Conservation (phyloP, 2,113 vertebrate genomes). For the Leptodactylus fuscus region DNA sequence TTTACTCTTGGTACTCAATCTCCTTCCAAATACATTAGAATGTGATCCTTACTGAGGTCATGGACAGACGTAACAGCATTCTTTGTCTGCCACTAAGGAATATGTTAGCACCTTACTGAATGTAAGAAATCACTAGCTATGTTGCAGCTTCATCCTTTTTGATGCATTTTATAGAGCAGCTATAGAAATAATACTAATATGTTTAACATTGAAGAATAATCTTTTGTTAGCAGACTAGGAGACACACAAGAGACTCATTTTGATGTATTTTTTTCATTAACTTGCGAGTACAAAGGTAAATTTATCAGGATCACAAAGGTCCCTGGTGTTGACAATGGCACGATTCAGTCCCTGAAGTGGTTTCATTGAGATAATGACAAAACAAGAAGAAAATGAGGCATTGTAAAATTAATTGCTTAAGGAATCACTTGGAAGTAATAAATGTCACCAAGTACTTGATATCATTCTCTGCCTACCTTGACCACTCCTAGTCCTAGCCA, state of each 20-base stretch:
- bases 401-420: constrained; percentile 43
- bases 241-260: constrained; percentile 30
- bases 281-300: constrained; percentile 36
- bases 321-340: constrained; percentile 37
- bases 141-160: neutral
- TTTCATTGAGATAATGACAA: constrained; percentile 44
- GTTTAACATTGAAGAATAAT: neutral
- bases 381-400: constrained; percentile 41
- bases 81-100: neutral
- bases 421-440: constrained; percentile 16
- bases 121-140: neutral
- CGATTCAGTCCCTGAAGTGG: constrained; percentile 27
- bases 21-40: too few species aligned
- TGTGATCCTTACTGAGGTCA: too few species aligned
- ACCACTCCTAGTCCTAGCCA: neutral
- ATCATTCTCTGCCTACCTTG: constrained; percentile 18
- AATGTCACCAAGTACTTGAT: constrained; percentile 36
- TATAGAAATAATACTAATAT: neutral
- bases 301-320: constrained; percentile 44
- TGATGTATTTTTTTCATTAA: constrained; percentile 54
- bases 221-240: neutral
- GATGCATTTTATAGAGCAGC: neutral
- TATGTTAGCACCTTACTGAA: neutral
- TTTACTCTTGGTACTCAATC: too few species aligned
- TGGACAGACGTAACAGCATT: too few species aligned